phyloP scores from a whole-genome alignment of 2,888 invertebrate genomes.

The Ecliptopera silaceata region DNA sequence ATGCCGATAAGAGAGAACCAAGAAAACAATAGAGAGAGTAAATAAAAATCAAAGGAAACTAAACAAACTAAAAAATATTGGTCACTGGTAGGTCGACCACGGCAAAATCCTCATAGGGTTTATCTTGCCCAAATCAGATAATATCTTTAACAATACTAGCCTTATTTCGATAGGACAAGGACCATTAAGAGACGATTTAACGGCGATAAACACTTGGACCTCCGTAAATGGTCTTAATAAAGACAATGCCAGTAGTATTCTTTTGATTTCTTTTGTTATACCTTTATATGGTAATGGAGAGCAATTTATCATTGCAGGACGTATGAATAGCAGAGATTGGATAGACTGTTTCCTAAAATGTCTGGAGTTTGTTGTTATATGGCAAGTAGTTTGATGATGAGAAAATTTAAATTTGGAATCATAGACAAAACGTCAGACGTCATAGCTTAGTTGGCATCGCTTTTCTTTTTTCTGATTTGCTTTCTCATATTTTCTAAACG shows the following conservation, averaged over 20 bases:
- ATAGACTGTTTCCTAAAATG: slow-evolving; percentile 30
- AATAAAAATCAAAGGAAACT: neutral
- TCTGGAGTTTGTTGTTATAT: neutral
- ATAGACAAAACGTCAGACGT: too few relatives aligned
- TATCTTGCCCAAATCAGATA: slow-evolving; percentile 5
- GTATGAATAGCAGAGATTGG: slow-evolving; percentile 68
- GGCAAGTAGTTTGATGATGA: neutral
- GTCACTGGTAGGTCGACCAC: neutral
- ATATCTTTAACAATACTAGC: neutral
- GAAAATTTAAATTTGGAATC: too few relatives aligned
- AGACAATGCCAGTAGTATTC: slow-evolving; percentile 57
- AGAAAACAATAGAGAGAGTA: too few relatives aligned
- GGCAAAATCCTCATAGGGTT: neutral
- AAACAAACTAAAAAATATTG: neutral
- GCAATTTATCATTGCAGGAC: slow-evolving; percentile 75
- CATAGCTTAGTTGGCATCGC: too few relatives aligned
- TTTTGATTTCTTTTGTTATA: slow-evolving; percentile 56
- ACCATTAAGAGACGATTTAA: slow-evolving; percentile 27
- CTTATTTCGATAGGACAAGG: slow-evolving; percentile 9
- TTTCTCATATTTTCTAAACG: too few relatives aligned
- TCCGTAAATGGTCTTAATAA: slow-evolving; percentile 53
- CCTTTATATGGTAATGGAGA: slow-evolving; percentile 74
- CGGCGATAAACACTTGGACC: slow-evolving; percentile 41
- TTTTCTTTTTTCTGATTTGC: too few relatives aligned
- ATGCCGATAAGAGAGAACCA: too few relatives aligned